Evolutionary conservation across 2,888 invertebrate genomes (phyloP), one percentile per base, ranked within the genome.

Genomic region (Heteromyza rotundicornis): DNA sequence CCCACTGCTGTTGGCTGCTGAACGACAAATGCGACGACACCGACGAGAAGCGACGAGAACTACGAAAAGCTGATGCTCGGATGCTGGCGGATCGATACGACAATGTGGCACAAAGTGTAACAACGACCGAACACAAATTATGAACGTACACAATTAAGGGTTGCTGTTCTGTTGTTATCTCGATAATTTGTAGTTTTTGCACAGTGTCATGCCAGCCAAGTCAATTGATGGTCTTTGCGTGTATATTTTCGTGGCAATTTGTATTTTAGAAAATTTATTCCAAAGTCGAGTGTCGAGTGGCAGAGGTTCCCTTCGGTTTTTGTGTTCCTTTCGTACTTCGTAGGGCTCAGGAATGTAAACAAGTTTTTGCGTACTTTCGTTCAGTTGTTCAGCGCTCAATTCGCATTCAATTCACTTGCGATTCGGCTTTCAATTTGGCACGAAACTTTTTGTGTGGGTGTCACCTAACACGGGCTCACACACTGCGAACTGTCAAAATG

Each of bases 401-500:
- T 17, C 14, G 5, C 17, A 17, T 19, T 7, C 54, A 14, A 10
- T 36, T 40, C 23, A 23, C 23, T 8, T 23, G 22, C 47, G 40
- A 12, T 47, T 47, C 47, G 19, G 5, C 40, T 19, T 55, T 40
- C 20, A 36, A 36, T 55, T 19, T 16, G 40, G 14, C 20, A 7
- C 16, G 35, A 12, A 19, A 17, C 2, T 27, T 36, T 36, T 58
- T 52, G 51, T 58, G 58, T 58, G 32, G 58, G 58, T 60, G 51
- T 52, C 47, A 57, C 44, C 44, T 61, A 52, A 47, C 23, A 50
- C 52, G 52, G 14, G 40, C n/a, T n/a, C n/a, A n/a, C n/a, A n/a
- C 40, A 3, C 2, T 19, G 47, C 47, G 19, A 47, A 47, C 65
- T 64, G 66, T 68, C 68, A 70, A 76, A 75, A 75, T 74, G 73